Evolutionary conservation across 2,888 invertebrate species (phyloP), one percentile per base, ranked within the genome.

Genomic region (Cantharis lateralis): DNA sequence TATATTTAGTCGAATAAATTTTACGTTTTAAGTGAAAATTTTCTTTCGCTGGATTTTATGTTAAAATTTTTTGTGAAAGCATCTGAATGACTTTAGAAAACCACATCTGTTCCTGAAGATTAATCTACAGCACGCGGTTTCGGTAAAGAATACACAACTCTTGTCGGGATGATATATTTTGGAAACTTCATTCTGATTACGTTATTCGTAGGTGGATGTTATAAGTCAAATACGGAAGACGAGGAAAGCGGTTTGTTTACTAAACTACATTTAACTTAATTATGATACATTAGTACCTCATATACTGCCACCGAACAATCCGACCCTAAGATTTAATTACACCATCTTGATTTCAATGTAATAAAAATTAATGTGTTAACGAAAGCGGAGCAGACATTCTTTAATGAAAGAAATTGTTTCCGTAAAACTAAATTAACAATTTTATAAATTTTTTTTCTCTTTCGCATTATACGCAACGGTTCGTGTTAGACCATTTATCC

Each of bases 231-330:
- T 48, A 48, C 48, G 48, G 48, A n/a, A 68, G 73, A 26, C 26
- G 73, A 18, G 68, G 73, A 68, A 72, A 73, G 73, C 68, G 73
- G 73, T 73, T 73, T 73, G 48, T 48, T 48, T 48, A 68, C 68
- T 73, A 73, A 73, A 73, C 73, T 73, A 73, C 73, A 73, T 73
- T 68, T 68, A 73, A 73, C 73, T 73, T 68, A 73, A 73, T 73
- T 73, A 73, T 68, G 62, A 68, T 73, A 68, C 73, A 73, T 73
- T 73, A 73, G 73, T 68, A 16, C 15, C 73, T 62, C 73, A 62
- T 28, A 73, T 61, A 68, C 26, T 66, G 62, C 68, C 26, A 62
- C 68, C 61, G 68, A 73, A 62, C 73, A 73, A 68, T 62, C 20
- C 71, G n/a, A 16, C 15, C 28, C 61, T n/a, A 61, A 48, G 61